These are phyloP conservation scores for Machaerirhynchus nigripectus DNA, from an alignment of 2,113 vertebrate species.

Conservation along the genomic window DNA sequence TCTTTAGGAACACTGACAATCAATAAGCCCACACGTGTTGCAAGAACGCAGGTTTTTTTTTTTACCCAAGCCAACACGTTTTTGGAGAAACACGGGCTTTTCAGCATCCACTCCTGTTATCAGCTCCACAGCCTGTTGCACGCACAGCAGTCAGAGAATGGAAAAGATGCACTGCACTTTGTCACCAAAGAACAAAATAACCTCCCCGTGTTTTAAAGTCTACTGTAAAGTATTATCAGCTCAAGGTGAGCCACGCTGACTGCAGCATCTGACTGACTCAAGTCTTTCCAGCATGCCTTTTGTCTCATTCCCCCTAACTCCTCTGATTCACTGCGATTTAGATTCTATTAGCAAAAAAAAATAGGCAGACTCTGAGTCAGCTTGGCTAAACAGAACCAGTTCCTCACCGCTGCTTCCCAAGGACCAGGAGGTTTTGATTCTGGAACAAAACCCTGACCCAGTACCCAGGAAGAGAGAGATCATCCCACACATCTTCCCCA, in stretches of 20 bases:
- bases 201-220: neutral
- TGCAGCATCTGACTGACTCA: fast-evolving
- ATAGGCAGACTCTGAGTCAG: neutral
- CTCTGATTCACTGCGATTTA: neutral
- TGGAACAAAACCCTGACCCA: neutral
- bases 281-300: neutral
- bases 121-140: neutral
- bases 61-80: neutral
- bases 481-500: neutral
- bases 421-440: neutral
- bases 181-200: neutral
- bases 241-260: neutral
- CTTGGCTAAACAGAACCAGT: neutral
- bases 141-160: neutral
- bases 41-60: neutral
- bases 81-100: neutral
- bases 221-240: neutral
- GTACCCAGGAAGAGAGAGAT: neutral
- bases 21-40: neutral
- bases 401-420: neutral
- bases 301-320: neutral
- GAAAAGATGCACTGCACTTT: neutral
- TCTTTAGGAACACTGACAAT: neutral
- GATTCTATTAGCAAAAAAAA: neutral
- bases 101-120: neutral